Evolutionary conservation across 2,797 vertebrate species (phyloP).

Genomic region (Sphenodon punctatus): DNA sequence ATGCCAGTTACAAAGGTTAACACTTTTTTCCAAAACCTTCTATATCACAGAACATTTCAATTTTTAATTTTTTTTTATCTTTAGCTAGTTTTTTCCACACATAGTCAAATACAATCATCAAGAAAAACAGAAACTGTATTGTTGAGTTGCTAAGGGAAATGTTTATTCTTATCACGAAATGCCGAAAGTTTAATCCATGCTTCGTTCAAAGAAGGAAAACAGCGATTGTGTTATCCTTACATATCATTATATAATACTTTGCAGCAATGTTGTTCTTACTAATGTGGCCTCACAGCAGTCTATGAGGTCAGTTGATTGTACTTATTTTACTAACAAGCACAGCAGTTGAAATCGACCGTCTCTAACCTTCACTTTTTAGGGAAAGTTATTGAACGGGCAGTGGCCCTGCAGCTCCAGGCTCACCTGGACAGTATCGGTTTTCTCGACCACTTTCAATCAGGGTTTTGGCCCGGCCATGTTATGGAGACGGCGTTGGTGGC

Average conservation of each 20-base stretch:
- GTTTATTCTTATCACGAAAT: not conserved
- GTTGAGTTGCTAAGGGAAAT: not conserved
- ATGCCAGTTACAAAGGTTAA: not conserved
- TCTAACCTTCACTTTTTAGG: no score
- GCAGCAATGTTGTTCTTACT: not conserved
- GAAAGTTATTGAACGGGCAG: no score
- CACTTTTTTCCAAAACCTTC: not conserved
- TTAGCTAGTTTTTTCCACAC: not conserved
- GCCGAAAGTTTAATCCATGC: not conserved
- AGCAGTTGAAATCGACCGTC: no score
- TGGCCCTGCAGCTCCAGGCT: no score
- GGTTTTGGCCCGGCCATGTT: no score
- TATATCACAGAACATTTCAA: fast-evolving
- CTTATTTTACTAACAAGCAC: no score
- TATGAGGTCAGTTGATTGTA: not conserved
- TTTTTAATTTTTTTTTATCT: not conserved
- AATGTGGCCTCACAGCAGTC: fast-evolving
- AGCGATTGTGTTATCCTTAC: not conserved
- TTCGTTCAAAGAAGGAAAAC: not conserved
- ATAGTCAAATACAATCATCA: not conserved
- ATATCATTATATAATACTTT: not conserved
- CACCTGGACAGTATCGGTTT: no score
- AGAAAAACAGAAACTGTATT: not conserved
- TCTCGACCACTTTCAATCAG: no score
- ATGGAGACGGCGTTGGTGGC: no score